Evolutionary conservation across 2,888 invertebrate species (phyloP).

Genomic region (Pocota personata): DNA sequence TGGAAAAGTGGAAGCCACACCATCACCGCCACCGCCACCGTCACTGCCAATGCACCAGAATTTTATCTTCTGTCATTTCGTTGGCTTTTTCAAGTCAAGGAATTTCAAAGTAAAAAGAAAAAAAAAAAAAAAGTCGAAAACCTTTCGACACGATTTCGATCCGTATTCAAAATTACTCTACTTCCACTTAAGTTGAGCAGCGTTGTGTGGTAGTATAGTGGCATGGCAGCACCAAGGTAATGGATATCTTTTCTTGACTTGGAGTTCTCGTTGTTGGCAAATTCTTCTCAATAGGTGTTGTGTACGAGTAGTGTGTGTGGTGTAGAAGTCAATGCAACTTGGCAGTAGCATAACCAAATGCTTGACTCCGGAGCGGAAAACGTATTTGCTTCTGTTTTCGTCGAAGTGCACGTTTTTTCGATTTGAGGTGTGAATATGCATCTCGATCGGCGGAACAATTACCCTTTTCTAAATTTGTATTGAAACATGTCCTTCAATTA

Average conservation of each 20-base stretch:
- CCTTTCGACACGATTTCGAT: slow-evolving; percentile 71
- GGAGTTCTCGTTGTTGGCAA: slow-evolving; percentile 14
- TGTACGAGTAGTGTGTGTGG: neutral
- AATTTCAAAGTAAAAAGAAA: slow-evolving; percentile 25
- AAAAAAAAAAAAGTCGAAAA: slow-evolving; percentile 33
- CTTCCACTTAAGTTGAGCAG: slow-evolving; percentile 47
- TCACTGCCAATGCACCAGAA: slow-evolving; percentile 43
- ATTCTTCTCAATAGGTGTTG: neutral
- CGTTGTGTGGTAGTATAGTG: neutral
- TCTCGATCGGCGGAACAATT: slow-evolving; percentile 57
- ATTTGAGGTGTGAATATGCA: slow-evolving; percentile 66
- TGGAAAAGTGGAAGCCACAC: slow-evolving; percentile 55
- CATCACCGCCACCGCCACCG: neutral
- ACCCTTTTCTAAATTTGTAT: slow-evolving; percentile 48
- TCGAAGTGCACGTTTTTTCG: slow-evolving; percentile 35
- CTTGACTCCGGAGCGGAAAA: slow-evolving; percentile 11
- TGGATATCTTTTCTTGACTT: slow-evolving; percentile 59
- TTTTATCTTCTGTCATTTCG: slow-evolving; percentile 68
- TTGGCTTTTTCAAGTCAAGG: slow-evolving; percentile 50
- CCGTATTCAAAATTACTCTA: slow-evolving; percentile 64
- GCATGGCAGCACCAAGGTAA: slow-evolving; percentile 37
- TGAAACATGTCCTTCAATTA: slow-evolving; percentile 66
- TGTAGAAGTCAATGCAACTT: slow-evolving; percentile 4
- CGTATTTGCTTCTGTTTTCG: slow-evolving; percentile 34
- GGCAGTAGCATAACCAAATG: neutral